Conservation (phyloP, 2,797 vertebrate genomes). For the Labroides dimidiatus region DNA sequence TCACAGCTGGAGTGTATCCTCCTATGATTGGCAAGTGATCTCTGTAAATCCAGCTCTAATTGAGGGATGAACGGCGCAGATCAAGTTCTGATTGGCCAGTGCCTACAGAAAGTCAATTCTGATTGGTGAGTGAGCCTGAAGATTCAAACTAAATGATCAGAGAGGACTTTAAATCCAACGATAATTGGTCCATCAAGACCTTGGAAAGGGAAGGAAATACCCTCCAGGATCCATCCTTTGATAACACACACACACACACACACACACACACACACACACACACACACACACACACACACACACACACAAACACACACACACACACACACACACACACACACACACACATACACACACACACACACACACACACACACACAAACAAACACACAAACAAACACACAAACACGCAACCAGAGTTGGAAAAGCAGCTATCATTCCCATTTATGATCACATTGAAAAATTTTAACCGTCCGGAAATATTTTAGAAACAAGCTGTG, state of each 20-base stretch:
- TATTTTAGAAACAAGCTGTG: too few relatives aligned
- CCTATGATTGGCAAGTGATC: conserved; percentile 42
- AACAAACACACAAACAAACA: too few relatives aligned
- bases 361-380: too few relatives aligned
- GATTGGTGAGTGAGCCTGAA: conserved; percentile 16
- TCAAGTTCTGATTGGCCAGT: conserved; percentile 31
- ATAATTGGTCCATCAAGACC: conserved; percentile 46
- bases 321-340: too few relatives aligned
- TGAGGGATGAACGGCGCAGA: conserved; percentile 29
- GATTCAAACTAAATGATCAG: conserved; percentile 25
- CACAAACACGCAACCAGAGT: too few relatives aligned
- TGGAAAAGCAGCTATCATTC: too few relatives aligned
- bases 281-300: neutral
- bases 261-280: neutral
- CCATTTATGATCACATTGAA: too few relatives aligned
- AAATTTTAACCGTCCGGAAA: too few relatives aligned
- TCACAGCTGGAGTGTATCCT: conserved; percentile 20
- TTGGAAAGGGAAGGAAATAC: conserved; percentile 12
- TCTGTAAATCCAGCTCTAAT: conserved; percentile 53
- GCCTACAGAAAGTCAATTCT: neutral
- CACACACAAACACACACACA: too few relatives aligned
- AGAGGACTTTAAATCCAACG: conserved; percentile 39
- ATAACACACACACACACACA: neutral
- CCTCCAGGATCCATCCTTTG: neutral
- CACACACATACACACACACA: too few relatives aligned